Evolutionary conservation across 2,888 invertebrate genomes (phyloP).

Genomic region (Monopis laevigella): DNA sequence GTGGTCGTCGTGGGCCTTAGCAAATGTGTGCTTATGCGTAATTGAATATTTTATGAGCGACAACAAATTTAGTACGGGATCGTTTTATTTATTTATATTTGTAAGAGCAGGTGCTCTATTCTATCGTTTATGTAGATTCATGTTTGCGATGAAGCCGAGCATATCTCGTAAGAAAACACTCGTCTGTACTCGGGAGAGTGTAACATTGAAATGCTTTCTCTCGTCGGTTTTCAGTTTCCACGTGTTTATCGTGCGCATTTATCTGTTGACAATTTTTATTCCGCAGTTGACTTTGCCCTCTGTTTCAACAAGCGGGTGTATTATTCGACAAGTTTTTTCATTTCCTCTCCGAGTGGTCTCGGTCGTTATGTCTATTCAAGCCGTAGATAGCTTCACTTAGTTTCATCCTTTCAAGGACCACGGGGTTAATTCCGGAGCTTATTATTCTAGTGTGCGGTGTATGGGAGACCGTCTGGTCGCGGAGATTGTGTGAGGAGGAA

Average conservation of each 20-base stretch:
- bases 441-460: slow-evolving; percentile 63
- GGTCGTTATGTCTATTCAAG: slow-evolving; percentile 60
- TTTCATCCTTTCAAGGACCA: slow-evolving; percentile 58
- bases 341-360: slow-evolving; percentile 55
- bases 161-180: slow-evolving; percentile 10
- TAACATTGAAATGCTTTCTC: slow-evolving; percentile 12
- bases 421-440: slow-evolving; percentile 64
- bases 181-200: slow-evolving; percentile 8
- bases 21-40: slow-evolving; percentile 67
- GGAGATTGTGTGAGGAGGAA: slow-evolving; percentile 60
- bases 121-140: background rate
- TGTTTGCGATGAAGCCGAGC: background rate
- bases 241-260: slow-evolving; percentile 65
- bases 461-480: slow-evolving; percentile 55
- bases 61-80: slow-evolving; percentile 50
- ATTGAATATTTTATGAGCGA: slow-evolving; percentile 65
- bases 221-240: slow-evolving; percentile 35
- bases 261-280: slow-evolving; percentile 68
- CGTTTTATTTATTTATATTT: slow-evolving; percentile 45
- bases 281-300: slow-evolving; percentile 63
- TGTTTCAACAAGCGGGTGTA: slow-evolving; percentile 47
- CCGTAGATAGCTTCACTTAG: slow-evolving; percentile 66
- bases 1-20: slow-evolving; percentile 65
- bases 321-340: slow-evolving; percentile 54
- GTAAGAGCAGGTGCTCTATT: background rate